Base-by-base conservation (phyloP, 1,140 invertebrate species). In the Onthophagus taurus region DNA sequence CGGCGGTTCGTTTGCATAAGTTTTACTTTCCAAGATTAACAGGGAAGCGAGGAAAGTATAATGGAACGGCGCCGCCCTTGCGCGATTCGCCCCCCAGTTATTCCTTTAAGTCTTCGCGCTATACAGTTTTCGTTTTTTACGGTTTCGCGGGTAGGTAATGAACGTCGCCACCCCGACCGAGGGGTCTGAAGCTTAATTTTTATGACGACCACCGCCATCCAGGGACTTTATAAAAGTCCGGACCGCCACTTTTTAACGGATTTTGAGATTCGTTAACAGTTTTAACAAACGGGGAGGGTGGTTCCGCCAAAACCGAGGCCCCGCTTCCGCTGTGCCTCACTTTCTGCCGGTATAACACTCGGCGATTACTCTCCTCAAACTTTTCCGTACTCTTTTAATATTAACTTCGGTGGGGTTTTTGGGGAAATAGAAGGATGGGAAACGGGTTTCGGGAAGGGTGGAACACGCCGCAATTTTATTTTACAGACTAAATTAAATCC, bases 11-110 rank as follows among this genome's bases (percentile, higher is more conserved):
- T 60, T 60, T 60, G 55, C 55, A 60, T 60, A 60, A 60, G 58
- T 60, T 60, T 60, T 60, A 60, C 55, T 60, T 60, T 56, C 51
- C 55, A 54, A 55, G 58, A 60, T 60, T 60, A 60, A 58, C 58
- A 57, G 50, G 50, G n/a, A n/a, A n/a, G 47, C 45, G 30, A 31
- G 58, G 54, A 56, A 57, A 58, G 50, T 58, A 56, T 60, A 58
- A 57, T 60, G 55, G 53, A 57, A 57, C n/a, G 29, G 42, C 47
- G 42, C 45, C 45, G 33, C 48, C 38, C 33, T 36, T 30, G 13
- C 16, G 18, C n/a, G n/a, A n/a, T n/a, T n/a, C n/a, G n/a, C n/a
- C n/a, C n/a, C n/a, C n/a, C n/a, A n/a, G n/a, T n/a, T n/a, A n/a
- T n/a, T n/a, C n/a, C n/a, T n/a, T n/a, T n/a, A n/a, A n/a, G n/a